Evolutionary conservation across 2,888 invertebrate genomes (phyloP).

Genomic region (Luffia ferchaultella): DNA sequence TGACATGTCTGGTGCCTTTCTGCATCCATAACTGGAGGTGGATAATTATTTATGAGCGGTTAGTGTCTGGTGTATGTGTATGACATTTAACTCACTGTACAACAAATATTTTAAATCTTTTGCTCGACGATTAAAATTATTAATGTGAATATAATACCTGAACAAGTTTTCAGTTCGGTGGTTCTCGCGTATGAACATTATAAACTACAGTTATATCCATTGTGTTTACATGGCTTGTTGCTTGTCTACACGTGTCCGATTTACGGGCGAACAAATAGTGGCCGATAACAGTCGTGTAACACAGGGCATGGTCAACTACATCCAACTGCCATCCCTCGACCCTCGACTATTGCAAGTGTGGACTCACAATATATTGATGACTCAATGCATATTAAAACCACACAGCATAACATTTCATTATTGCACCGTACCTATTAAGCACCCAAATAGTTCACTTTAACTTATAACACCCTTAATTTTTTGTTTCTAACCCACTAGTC

Average conservation of each 20-base stretch:
- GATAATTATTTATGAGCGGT: no score
- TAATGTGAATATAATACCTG: not conserved
- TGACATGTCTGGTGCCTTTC: no score
- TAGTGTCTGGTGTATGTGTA: no score
- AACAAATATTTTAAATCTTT: no score
- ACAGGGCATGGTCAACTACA: not conserved
- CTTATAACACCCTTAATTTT: not conserved
- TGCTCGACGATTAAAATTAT: no score
- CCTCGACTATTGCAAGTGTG: not conserved
- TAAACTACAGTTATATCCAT: not conserved
- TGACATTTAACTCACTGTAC: no score
- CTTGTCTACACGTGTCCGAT: not conserved
- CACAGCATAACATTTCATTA: not conserved
- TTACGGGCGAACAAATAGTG: not conserved
- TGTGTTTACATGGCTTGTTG: not conserved
- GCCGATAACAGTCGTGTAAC: not conserved
- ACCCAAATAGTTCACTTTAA: no score
- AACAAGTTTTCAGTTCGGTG: not conserved
- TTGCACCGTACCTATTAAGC: not conserved
- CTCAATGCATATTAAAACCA: not conserved
- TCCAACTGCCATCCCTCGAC: not conserved
- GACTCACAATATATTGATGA: not conserved
- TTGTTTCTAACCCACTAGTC: not conserved
- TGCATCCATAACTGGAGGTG: no score
- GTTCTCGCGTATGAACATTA: not conserved